Conservation (phyloP, 1,140 invertebrate species). For the Onthophagus taurus region DNA sequence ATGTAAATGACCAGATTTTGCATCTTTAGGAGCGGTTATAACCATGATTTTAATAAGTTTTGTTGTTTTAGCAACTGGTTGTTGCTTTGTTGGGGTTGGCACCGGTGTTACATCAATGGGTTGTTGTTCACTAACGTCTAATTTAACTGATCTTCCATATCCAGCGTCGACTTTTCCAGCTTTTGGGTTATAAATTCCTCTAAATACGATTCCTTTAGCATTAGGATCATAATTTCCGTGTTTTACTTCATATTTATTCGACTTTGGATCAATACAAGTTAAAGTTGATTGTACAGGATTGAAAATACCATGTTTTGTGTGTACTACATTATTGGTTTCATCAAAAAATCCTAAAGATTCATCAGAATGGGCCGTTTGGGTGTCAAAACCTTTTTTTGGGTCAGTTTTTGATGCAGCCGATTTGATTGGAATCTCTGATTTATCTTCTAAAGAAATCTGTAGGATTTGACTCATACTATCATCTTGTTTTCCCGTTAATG, state of each 20-base stretch:
- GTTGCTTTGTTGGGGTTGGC: conserved; percentile 19
- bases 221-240: conserved; percentile 50
- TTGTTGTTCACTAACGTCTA: conserved; percentile 47
- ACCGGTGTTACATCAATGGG: conserved; percentile 2
- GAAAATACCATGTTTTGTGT: conserved; percentile 59
- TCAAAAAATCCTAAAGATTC: conserved; percentile 52
- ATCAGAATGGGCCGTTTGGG: conserved; percentile 51
- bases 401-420: conserved; percentile 55
- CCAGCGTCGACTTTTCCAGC: conserved; percentile 57
- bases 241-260: conserved; percentile 49
- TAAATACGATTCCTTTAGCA: conserved; percentile 52
- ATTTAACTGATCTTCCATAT: conserved; percentile 49
- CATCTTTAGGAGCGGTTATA: conserved; percentile 46
- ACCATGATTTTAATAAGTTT: conserved; percentile 47
- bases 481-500: conserved; percentile 48
- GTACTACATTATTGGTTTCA: conserved; percentile 54
- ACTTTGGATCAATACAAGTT: conserved; percentile 55
- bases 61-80: conserved; percentile 36
- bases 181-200: conserved; percentile 54
- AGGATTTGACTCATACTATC: conserved; percentile 52
- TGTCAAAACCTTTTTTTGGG: conserved; percentile 52
- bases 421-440: conserved; percentile 53
- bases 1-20: conserved; percentile 46
- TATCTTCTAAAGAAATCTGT: conserved; percentile 54
- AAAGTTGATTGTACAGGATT: conserved; percentile 55